Evolutionary conservation across 1,140 invertebrate genomes (phyloP), one percentile per base, ranked within the genome.

Genomic region (Brachionus plicatilis): DNA sequence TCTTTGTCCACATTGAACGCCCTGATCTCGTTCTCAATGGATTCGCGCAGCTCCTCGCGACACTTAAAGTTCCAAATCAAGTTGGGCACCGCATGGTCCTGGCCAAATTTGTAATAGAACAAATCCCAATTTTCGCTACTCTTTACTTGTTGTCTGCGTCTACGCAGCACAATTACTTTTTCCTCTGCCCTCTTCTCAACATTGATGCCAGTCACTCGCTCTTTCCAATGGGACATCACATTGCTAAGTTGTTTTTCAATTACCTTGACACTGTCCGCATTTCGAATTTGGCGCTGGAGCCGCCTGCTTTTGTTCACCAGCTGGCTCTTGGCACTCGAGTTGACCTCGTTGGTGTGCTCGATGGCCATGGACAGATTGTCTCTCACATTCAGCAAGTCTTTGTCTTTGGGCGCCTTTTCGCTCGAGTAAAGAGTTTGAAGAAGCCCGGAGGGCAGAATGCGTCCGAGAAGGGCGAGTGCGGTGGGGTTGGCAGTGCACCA

Each of bases 41-140:
- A 93, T 88, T 95, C 94, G 85, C 94, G 91, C 47, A 99, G 90
- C 89, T 99, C 97, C 90, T 99, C 96, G 76, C 97, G 91, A 1
- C 97, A 99, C 93, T 96, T 97, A 87, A 96, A 96, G 91, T 99
- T 99, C 97, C 97, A 99, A 86, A 99, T 97, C 7, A 99, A 91
- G 91, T 99, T 97, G 5, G 97, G 95, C 88, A 96, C 91, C 37
- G 95, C 93, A 89, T 99, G 97, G 91, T 99, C 96, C 88, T 93
- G 92, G 88, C 93, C 93, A 90, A 99, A 99, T 88, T 96, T 94
- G 88, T 96, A 96, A 89, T 97, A 99, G 91, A 99, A 97, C 75
- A 96, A 91, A 45, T 88, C 87, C 91, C 91, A 91, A 91, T 99
- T 99, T 8, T 94, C 93, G 86, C 94, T 94, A 53, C 93, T 93